Evolutionary conservation across 2,888 invertebrate species (phyloP), one percentile per base, ranked within the genome.

Genomic region (Agrenia bidenticulata): DNA sequence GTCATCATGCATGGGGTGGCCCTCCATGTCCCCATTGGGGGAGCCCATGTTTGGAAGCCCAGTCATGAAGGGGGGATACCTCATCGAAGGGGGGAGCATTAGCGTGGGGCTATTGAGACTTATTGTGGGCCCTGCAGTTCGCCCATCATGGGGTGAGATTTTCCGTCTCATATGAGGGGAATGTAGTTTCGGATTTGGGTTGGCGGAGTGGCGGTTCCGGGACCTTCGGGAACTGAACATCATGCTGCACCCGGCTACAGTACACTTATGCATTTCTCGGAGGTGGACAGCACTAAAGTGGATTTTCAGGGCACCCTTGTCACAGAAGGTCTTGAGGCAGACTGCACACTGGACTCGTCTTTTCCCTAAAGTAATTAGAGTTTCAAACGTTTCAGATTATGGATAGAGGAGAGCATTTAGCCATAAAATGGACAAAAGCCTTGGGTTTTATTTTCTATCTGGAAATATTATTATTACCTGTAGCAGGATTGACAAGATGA

Each of bases 191-290:
- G 98, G 98, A 81, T 98, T 98, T 0, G 97, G 97, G 81, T 98
- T 98, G 11, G 97, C 96, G 80, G 94, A 94, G 81, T 98, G 98
- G 1, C 98, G 86, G 79, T 98, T 98, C 58, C 98, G 85, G 26
- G 95, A 95, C 73, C 98, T 84, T 73, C 98, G 85, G 15, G 96
- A 97, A 80, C 96, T 97, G 79, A 98, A 98, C 94, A 96, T 96
- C 94, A 97, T 97, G 80, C 93, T 96, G 82, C 98, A 98, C 0
- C 97, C 97, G 79, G 94, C 94, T 0, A 99, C 96, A 0, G 98
- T 97, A 80, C 99, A 99, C 81, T 94, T 94, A 81, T 99, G 99
- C 98, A 99, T 99, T 83, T 99, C 99, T 45, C 97, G 87, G 67
- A 98, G 82, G 80, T 99, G 99, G 11, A 99, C 99, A 0, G 99